Evolutionary conservation across 1,140 invertebrate genomes (phyloP).

Genomic region (Drosophila lowei): DNA sequence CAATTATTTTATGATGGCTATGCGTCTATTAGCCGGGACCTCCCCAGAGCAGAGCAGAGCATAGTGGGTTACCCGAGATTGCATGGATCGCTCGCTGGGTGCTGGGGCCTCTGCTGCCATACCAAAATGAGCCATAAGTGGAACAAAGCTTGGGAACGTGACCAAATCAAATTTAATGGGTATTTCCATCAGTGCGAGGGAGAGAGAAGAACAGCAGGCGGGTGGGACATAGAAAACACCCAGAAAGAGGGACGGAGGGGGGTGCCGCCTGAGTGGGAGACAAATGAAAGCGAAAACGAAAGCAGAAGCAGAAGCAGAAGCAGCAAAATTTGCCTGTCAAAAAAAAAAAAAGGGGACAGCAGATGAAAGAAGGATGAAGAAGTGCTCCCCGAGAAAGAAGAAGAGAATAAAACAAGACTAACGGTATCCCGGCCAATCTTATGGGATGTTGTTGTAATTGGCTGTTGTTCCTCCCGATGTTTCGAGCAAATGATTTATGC

Average conservation of each 20-base stretch:
- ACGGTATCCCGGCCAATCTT: constrained; percentile 27
- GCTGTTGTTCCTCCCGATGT: constrained; percentile 28
- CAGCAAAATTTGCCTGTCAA: constrained; percentile 22
- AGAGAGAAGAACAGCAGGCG: constrained; percentile 16
- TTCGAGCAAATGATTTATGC: constrained; percentile 69
- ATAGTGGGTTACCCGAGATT: constrained; percentile 52
- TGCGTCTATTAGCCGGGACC: constrained; percentile 55
- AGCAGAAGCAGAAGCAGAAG: constrained; percentile 55
- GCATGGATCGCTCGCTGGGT: constrained; percentile 42
- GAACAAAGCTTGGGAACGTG: constrained; percentile 81
- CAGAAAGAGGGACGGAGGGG: neutral
- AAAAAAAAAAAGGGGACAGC: constrained; percentile 21
- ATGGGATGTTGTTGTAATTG: constrained; percentile 37
- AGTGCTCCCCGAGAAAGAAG: constrained; percentile 1
- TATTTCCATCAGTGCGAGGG: constrained; percentile 53
- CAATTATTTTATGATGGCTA: constrained; percentile 75
- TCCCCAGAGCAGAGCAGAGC: neutral
- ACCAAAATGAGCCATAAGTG: constrained; percentile 81
- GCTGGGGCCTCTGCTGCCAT: constrained; percentile 1
- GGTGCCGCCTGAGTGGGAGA: neutral
- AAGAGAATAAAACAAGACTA: constrained; percentile 44
- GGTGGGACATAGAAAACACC: constrained; percentile 38
- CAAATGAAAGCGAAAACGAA: constrained; percentile 14
- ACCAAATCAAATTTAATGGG: constrained; percentile 83
- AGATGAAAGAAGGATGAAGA: constrained; percentile 11